These are phyloP conservation scores for Elaeidobius kamerunicus DNA, from an alignment of 2,888 invertebrate genomes.

Conservation along the genomic window DNA sequence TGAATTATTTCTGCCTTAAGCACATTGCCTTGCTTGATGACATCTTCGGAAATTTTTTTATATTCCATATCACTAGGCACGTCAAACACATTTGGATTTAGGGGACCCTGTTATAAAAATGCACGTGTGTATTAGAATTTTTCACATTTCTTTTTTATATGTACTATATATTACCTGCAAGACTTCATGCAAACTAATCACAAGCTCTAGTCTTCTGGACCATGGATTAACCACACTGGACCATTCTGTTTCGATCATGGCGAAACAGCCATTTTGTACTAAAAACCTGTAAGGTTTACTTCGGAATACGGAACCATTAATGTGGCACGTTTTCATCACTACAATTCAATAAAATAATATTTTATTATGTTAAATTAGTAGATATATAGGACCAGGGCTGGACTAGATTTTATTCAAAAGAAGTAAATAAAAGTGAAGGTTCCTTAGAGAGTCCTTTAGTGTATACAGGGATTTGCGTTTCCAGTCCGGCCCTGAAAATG, in stretches of 20 bases:
- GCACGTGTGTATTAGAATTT: constrained; percentile 8
- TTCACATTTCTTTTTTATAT: constrained; percentile 4
- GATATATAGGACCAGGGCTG: background rate
- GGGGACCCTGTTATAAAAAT: constrained; percentile 67
- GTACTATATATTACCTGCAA: constrained; percentile 57
- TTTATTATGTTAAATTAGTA: background rate
- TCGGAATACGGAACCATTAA: constrained; percentile 62
- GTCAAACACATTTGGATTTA: constrained; percentile 72
- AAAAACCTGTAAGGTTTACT: constrained; percentile 77
- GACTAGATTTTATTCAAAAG: background rate
- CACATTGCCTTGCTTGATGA: constrained; percentile 57
- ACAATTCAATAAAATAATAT: constrained; percentile 28
- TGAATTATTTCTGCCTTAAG: constrained; percentile 66
- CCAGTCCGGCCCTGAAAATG: no score
- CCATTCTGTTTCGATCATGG: constrained; percentile 90
- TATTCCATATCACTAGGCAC: constrained; percentile 45
- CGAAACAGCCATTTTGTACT: constrained; percentile 79
- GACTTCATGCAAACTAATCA: constrained; percentile 80
- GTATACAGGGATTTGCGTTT: no score
- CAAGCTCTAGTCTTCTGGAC: constrained; percentile 85
- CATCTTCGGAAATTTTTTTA: constrained; percentile 57
- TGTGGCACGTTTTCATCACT: constrained; percentile 68
- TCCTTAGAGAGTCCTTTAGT: no score
- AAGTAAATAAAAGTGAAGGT: no score
- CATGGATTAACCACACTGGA: constrained; percentile 91